Evolutionary conservation across 1,140 invertebrate genomes (phyloP), one percentile per base, ranked within the genome.

Genomic region (Metaphire vulgaris): DNA sequence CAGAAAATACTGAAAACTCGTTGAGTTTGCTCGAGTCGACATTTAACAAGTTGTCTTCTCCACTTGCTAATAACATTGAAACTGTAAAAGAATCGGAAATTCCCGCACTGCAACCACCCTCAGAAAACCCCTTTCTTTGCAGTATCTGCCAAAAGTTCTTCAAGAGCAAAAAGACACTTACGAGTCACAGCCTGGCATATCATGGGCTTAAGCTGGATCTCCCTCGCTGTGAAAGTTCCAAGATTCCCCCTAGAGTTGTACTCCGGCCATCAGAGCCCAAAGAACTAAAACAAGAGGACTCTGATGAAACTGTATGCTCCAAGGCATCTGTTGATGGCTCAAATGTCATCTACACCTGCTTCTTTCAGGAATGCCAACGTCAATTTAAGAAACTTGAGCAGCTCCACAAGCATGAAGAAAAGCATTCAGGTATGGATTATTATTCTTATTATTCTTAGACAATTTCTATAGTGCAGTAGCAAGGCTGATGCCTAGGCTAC

Each of bases 381-480:
- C 74, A 79, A 69, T 84, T 84, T 80, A 81, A 83, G 75, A 83
- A 83, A 71, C 79, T 79, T 70, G 82, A 82, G 73, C 83, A 84
- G 73, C 77, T 84, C 64, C 79, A 80, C 65, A 80, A 82, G 12
- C 83, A 84, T 78, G 78, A 81, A 33, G 81, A 82, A 33, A 83
- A 81, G 67, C 83, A 84, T 78, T 82, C 83, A 80, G 83, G 83
- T 83, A 73, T 74, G 68, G 21, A 56, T 12, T n/a, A n/a, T n/a
- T n/a, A n/a, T n/a, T n/a, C n/a, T n/a, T n/a, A n/a, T n/a, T n/a
- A n/a, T n/a, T n/a, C n/a, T n/a, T n/a, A n/a, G n/a, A n/a, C n/a
- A n/a, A n/a, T n/a, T n/a, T n/a, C n/a, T n/a, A n/a, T n/a, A n/a
- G n/a, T n/a, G n/a, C n/a, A n/a, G n/a, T n/a, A n/a, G n/a, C n/a